Evolutionary conservation across 2,888 invertebrate genomes (phyloP).

Genomic region (Spilosoma lubricipeda): DNA sequence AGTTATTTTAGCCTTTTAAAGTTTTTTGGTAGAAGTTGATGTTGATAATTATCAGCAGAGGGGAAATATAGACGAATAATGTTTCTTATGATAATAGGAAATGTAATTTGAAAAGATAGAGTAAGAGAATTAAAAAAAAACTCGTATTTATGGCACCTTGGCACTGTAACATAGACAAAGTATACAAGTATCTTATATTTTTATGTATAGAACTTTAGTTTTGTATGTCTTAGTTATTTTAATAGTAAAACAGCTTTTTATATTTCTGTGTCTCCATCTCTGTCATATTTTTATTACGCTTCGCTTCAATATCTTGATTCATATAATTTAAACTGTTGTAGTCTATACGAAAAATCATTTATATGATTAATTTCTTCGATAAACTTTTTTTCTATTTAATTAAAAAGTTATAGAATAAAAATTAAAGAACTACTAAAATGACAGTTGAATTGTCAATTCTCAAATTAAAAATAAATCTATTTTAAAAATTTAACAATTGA

Average conservation of each 20-base stretch:
- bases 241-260: not conserved
- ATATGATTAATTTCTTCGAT: not conserved
- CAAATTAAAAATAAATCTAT: not conserved
- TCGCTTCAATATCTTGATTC: not conserved
- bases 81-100: not conserved
- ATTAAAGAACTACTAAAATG: not conserved
- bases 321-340: not conserved
- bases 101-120: not conserved
- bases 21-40: not conserved
- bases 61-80: not conserved
- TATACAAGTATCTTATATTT: too few species aligned
- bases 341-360: not conserved
- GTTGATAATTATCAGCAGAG: not conserved
- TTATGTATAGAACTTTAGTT: too few species aligned
- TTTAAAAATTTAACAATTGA: not conserved
- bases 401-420: too few species aligned
- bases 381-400: not conserved
- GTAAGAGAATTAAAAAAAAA: too few species aligned
- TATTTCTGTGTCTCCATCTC: too few species aligned
- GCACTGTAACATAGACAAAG: too few species aligned
- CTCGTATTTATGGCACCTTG: too few species aligned
- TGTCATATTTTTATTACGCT: not conserved
- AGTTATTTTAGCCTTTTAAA: not conserved
- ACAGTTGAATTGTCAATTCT: not conserved
- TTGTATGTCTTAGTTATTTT: too few species aligned